Base-by-base conservation (phyloP, 2,888 invertebrate species). In the Panzeria rudis region DNA sequence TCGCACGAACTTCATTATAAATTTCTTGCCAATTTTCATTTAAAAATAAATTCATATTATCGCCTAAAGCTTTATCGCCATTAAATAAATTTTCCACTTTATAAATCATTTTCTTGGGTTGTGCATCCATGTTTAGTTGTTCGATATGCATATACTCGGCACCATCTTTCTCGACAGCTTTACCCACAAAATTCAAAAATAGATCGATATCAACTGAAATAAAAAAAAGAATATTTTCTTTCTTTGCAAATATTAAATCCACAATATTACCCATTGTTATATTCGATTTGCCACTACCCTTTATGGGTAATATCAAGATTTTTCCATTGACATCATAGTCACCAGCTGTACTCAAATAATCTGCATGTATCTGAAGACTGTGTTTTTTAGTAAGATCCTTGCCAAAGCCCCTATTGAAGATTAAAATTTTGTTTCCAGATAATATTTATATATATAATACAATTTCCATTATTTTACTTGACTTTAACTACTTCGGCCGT, bases 21-120 rank as follows among this genome's bases (percentile, higher is more conserved):
- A 87, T 86, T 5, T 83, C 87, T 35, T 75, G 88, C 93, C 93
- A 93, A 87, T 94, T 93, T 29, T 93, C 93, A 88, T 93, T 94
- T 2, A 94, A 86, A 83, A 94, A 93, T 2, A 82, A 69, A 87
- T 94, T 94, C 92, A 93, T 93, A 71, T 91, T 93, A 44, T 93
- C 92, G 2, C 93, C 92, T 52, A 93, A 87, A 32, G 89, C 89
- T 87, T 92, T 92, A 80, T 93, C 92, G 1, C 93, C 93, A 83
- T 93, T 93, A 87, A 93, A 93, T 3, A 93, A 88, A 88, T 93
- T 93, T 13, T 87, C 88, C 32, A 93, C 91, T 59, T 90, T 77
- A 25, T 89, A 86, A 35, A 88, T 81, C 23, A 92, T 80, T 13
- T 86, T 54, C 7, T 69, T 75, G 0, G 87, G 86, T 0, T 87